phyloP scores from a whole-genome alignment of 1,140 invertebrate genomes.

The Drosophila erecta region DNA sequence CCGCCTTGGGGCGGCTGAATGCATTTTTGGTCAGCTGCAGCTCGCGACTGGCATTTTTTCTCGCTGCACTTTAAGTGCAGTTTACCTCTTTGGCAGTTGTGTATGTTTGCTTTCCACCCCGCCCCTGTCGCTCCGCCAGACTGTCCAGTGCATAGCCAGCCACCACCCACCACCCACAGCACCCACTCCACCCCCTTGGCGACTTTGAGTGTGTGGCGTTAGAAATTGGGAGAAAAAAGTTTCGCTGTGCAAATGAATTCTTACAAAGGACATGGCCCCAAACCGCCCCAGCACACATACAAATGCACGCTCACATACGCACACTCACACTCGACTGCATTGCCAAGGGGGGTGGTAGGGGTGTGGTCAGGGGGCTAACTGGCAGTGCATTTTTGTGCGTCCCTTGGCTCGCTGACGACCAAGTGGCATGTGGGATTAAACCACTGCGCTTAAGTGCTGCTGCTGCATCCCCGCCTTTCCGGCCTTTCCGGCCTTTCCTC shows the following conservation, averaged over 20 bases:
- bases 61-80: slow-evolving; percentile 81
- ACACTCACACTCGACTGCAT: slow-evolving; percentile 54
- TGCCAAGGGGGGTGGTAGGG: not conserved
- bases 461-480: slow-evolving; percentile 4
- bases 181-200: slow-evolving; percentile 42
- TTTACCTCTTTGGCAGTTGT: slow-evolving; percentile 75
- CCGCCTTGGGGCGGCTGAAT: slow-evolving; percentile 64
- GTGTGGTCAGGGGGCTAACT: not conserved
- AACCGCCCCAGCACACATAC: slow-evolving; percentile 9
- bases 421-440: slow-evolving; percentile 76
- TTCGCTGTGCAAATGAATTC: slow-evolving; percentile 79
- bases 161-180: not conserved
- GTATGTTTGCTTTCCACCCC: slow-evolving; percentile 41
- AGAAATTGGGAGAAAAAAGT: slow-evolving; percentile 82
- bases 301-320: slow-evolving; percentile 26
- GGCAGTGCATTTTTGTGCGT: slow-evolving; percentile 73
- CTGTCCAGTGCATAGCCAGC: slow-evolving; percentile 14
- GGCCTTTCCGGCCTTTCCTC: slow-evolving; percentile 11
- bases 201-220: slow-evolving; percentile 78
- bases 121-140: slow-evolving; percentile 5
- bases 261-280: slow-evolving; percentile 73
- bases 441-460: slow-evolving; percentile 73
- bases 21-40: slow-evolving; percentile 80
- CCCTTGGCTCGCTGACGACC: slow-evolving; percentile 76
- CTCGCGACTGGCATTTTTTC: slow-evolving; percentile 75